A percentile compares a stretch with the other conserved stretches of the same genome.
phyloP scores from a whole-genome alignment of 2,113 vertebrate species.

The Ictalurus furcatus region DNA sequence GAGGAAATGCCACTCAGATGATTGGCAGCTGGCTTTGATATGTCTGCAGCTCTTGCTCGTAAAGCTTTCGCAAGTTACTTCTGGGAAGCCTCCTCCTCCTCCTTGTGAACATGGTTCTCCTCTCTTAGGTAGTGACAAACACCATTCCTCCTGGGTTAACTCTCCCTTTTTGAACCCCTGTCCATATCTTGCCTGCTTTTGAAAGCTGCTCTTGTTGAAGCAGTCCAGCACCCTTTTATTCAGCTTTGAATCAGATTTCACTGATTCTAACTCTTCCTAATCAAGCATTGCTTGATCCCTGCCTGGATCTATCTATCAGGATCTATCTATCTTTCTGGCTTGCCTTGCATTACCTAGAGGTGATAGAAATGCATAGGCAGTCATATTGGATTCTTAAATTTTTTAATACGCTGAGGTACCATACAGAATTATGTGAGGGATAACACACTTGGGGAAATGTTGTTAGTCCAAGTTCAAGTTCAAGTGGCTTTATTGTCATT shows the following conservation, averaged over 20 bases:
- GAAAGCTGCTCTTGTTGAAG: background rate
- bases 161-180: conserved; percentile 26
- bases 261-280: background rate
- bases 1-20: conserved; percentile 61
- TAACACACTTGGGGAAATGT: background rate
- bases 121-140: conserved; percentile 29
- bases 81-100: conserved; percentile 42
- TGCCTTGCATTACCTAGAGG: background rate
- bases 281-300: background rate
- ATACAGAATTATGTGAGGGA: background rate
- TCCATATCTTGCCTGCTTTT: conserved; percentile 30
- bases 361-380: background rate
- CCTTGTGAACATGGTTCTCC: conserved; percentile 59
- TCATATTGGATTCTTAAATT: background rate
- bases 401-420: background rate
- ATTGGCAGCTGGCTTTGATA: conserved; percentile 70
- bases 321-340: background rate
- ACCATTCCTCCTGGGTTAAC: conserved; percentile 32
- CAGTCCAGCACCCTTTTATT: conserved; percentile 23
- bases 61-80: conserved; percentile 63
- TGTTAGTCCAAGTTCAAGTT: too few relatives aligned
- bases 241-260: background rate
- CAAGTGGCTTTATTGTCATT: too few relatives aligned
- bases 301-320: too few relatives aligned
- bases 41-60: conserved; percentile 67